phyloP scores from a whole-genome alignment of 2,888 invertebrate genomes.

The Amphiduros pacificus region DNA sequence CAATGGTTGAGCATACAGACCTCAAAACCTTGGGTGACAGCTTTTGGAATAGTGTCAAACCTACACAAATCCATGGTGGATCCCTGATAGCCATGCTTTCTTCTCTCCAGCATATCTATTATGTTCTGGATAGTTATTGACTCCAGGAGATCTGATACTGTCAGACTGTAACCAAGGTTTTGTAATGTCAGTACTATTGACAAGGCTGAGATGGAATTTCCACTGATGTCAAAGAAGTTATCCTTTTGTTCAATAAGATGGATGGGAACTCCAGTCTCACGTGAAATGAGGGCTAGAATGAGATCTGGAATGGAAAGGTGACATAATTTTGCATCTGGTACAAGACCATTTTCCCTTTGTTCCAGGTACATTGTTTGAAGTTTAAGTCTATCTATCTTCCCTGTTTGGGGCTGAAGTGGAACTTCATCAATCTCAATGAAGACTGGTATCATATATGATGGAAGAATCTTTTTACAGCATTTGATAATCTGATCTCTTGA shows the following conservation, averaged over 20 bases:
- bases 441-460: constrained; percentile 8
- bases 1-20: background rate
- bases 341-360: no score
- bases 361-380: no score
- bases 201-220: constrained; percentile 2
- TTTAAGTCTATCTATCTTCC: no score
- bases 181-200: background rate
- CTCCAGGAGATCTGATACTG: background rate
- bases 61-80: background rate
- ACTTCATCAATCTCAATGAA: background rate
- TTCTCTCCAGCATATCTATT: background rate
- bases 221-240: background rate
- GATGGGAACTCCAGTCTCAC: background rate
- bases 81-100: background rate
- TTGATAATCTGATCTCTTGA: background rate
- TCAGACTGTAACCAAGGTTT: background rate
- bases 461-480: background rate
- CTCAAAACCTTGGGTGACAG: background rate
- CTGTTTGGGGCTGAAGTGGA: background rate
- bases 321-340: no score
- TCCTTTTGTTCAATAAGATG: background rate
- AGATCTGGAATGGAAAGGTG: no score
- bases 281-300: background rate
- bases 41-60: no score
- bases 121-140: background rate